phyloP scores from a whole-genome alignment of 2,797 vertebrate genomes.

The Aotus griseimembra region DNA sequence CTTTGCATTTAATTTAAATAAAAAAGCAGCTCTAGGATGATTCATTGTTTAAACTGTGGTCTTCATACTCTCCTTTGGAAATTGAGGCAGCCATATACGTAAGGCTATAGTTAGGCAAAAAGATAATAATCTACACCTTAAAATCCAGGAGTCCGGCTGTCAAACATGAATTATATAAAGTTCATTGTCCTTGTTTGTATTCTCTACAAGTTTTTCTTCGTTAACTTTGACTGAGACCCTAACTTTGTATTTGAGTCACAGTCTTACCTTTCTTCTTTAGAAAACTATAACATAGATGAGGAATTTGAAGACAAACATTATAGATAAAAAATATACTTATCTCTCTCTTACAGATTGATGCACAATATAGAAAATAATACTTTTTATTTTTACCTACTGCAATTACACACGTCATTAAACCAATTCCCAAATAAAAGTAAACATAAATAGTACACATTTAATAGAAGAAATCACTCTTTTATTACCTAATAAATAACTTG shows the following conservation, averaged over 20 bases:
- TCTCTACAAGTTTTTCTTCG: slow-evolving; percentile 40
- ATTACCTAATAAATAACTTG: slow-evolving; percentile 53
- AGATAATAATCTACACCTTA: not conserved
- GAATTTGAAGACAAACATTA: slow-evolving; percentile 3
- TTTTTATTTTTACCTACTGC: not conserved
- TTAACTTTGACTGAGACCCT: slow-evolving; percentile 46
- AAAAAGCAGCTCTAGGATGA: slow-evolving; percentile 41
- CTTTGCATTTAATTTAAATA: slow-evolving; percentile 63
- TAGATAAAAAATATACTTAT: slow-evolving; percentile 33
- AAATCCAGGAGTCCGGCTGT: not conserved
- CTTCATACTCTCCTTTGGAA: not conserved
- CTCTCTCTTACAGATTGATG: slow-evolving; percentile 23
- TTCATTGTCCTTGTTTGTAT: slow-evolving; percentile 1
- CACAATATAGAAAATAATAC: not conserved
- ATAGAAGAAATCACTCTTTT: slow-evolving; percentile 36
- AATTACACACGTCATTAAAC: not conserved
- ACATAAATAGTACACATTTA: not conserved
- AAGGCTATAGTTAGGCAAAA: slow-evolving; percentile 45
- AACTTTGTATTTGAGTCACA: slow-evolving; percentile 27
- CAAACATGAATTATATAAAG: not conserved
- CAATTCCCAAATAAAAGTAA: slow-evolving; percentile 17
- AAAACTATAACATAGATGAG: not conserved
- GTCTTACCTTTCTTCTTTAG: slow-evolving; percentile 19
- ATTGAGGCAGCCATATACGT: not conserved
- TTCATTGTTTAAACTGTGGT: slow-evolving; percentile 64